Percentiles rank a stretch among this genome's conserved stretches.
Evolutionary conservation across 1,140 invertebrate species (phyloP).

Genomic region (Trachelipus rathkii): DNA sequence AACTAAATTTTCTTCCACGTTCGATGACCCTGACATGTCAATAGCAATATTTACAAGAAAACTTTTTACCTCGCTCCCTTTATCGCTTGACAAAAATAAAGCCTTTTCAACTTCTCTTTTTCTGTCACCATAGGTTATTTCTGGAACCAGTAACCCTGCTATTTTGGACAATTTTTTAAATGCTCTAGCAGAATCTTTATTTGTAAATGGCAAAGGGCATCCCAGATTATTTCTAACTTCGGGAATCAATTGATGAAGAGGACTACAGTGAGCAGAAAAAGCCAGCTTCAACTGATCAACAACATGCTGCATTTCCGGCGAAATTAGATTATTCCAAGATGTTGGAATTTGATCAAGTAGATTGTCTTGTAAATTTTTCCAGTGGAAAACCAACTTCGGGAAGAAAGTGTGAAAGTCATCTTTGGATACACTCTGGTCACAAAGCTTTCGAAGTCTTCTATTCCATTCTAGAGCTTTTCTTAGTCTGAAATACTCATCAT

Average conservation of each 20-base stretch:
- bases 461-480: slow-evolving; percentile 28
- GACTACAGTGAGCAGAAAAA: slow-evolving; percentile 32
- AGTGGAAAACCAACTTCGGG: slow-evolving; percentile 40
- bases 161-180: neutral
- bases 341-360: slow-evolving; percentile 38
- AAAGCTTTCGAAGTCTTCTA: slow-evolving; percentile 28
- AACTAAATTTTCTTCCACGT: neutral
- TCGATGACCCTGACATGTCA: neutral
- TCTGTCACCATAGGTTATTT: neutral
- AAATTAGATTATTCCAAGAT: slow-evolving; percentile 28
- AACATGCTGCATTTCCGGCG: slow-evolving; percentile 26
- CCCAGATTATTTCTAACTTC: slow-evolving; percentile 20
- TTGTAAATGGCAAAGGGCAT: slow-evolving; percentile 35
- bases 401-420: slow-evolving; percentile 36
- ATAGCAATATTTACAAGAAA: neutral
- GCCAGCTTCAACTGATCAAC: slow-evolving; percentile 26
- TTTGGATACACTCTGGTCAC: slow-evolving; percentile 26
- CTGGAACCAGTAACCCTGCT: neutral
- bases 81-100: neutral
- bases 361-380: slow-evolving; percentile 39
- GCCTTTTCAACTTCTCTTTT: neutral
- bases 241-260: slow-evolving; percentile 33
- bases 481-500: slow-evolving; percentile 23
- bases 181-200: neutral
- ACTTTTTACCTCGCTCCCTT: neutral